Evolutionary conservation across 2,797 vertebrate genomes (phyloP).

Genomic region (Xiphophorus birchmanni): DNA sequence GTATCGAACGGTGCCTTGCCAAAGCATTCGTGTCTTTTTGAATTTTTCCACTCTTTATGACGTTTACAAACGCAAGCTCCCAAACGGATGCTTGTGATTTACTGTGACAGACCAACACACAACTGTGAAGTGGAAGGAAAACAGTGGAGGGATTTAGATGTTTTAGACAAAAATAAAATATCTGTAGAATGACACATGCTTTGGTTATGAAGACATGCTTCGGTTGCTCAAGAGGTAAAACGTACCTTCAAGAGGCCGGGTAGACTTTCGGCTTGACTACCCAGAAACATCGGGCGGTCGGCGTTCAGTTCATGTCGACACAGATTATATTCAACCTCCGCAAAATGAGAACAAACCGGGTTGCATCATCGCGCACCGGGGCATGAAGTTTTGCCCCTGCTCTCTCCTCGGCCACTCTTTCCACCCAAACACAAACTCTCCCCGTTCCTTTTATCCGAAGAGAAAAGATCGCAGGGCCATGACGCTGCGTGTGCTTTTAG

Average conservation of each 20-base stretch:
- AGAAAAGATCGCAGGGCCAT: not conserved
- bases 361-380: conserved; percentile 4
- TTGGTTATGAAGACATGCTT: not conserved
- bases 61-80: not conserved
- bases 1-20: not conserved
- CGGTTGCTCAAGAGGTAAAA: not conserved
- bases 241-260: not conserved
- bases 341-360: conserved; percentile 2
- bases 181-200: not conserved
- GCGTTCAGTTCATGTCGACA: not conserved
- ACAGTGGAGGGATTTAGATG: not conserved
- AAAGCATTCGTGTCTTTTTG: not conserved
- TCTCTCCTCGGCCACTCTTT: not conserved
- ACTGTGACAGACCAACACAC: not conserved
- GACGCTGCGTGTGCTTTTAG: conserved; percentile 20
- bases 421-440: not conserved
- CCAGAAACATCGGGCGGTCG: not conserved
- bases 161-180: not conserved
- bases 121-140: not conserved
- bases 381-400: conserved; percentile 22
- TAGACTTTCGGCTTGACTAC: not conserved
- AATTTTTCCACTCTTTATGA: not conserved
- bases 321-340: not conserved
- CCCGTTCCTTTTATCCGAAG: not conserved
- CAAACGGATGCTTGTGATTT: not conserved